Percentiles rank a stretch among this genome's conserved stretches.
These are phyloP conservation scores for Sphaeramia orbicularis DNA, from an alignment of 2,797 vertebrate genomes.

Conservation along the genomic window DNA sequence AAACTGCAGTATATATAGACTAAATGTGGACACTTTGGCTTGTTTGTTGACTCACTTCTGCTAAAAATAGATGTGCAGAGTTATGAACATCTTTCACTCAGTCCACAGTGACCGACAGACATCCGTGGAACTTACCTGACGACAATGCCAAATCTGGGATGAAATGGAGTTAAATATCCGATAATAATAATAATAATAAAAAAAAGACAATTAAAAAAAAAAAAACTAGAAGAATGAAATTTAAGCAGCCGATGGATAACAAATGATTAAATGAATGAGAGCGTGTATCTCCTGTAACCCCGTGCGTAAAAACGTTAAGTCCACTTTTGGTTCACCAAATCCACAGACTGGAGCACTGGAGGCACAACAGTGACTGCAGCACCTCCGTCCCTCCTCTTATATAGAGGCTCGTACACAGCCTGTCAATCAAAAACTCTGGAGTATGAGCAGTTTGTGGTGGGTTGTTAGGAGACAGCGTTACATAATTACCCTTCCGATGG, in stretches of 20 bases:
- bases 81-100: not conserved
- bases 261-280: conserved; percentile 44
- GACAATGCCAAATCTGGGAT: conserved; percentile 25
- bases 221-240: not conserved
- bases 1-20: not conserved
- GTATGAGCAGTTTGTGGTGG: conserved; percentile 68
- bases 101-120: not conserved
- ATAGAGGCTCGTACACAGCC: conserved; percentile 75
- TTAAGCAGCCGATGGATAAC: conserved; percentile 5
- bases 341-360: conserved; percentile 67
- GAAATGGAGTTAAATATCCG: conserved; percentile 57
- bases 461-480: conserved; percentile 79
- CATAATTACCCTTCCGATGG: conserved; percentile 83
- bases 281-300: conserved; percentile 44
- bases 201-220: no score
- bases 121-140: conserved; percentile 68
- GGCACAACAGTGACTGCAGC: conserved; percentile 61
- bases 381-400: conserved; percentile 79
- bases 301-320: conserved; percentile 72
- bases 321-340: conserved; percentile 73
- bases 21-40: not conserved
- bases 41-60: no score
- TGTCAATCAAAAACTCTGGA: conserved; percentile 83
- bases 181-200: conserved; percentile 2
- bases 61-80: no score